Evolutionary conservation across 2,113 vertebrate genomes (phyloP), one percentile per base, ranked within the genome.

Genomic region (Tachycineta bicolor): DNA sequence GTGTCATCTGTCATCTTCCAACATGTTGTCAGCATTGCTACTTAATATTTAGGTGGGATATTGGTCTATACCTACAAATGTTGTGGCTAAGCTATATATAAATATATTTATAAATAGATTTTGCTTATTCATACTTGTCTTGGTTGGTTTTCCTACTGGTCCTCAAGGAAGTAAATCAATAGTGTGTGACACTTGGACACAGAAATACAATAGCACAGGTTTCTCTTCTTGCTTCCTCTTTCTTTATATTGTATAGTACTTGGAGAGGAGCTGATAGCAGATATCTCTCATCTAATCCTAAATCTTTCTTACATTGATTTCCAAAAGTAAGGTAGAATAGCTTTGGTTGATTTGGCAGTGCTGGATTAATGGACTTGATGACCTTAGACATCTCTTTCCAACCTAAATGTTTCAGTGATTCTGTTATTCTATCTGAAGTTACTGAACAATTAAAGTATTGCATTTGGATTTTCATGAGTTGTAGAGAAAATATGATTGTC

Each of bases 301-400:
- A 95, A 95, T 97, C 53, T 94, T 95, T 96, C 84, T 80, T 96
- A 53, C 65, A 93, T 64, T 88, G 82, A 95, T 97, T 97, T 96
- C 26, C 33, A 89, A 55, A 96, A 87, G 43, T 26, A 65, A 53
- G 62, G 29, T 69, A 41, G n/a, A 62, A 22, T 13, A 62, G 47
- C 29, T 16, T 14, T 62, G 29, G 41, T 31, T 22, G 25, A 34
- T 24, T 76, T 41, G 34, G 55, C n/a, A 62, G 34, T 26, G 9
- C 8, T 47, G 15, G 17, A 21, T 69, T 68, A 76, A 76, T 49
- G n/a, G 10, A 33, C 70, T 55, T 55, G n/a, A 46, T 67, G 33
- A 62, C n/a, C n/a, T 49, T 47, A 75, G 46, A 53, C 13, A 28
- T 34, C 9, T 39, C 47, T 82, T 60, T 46, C 37, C 28, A 47